A percentile compares a stretch with the other conserved stretches of the same genome.
These are phyloP conservation scores for Acropternis orthonyx DNA, from an alignment of 2,797 vertebrate species.

Conservation along the genomic window DNA sequence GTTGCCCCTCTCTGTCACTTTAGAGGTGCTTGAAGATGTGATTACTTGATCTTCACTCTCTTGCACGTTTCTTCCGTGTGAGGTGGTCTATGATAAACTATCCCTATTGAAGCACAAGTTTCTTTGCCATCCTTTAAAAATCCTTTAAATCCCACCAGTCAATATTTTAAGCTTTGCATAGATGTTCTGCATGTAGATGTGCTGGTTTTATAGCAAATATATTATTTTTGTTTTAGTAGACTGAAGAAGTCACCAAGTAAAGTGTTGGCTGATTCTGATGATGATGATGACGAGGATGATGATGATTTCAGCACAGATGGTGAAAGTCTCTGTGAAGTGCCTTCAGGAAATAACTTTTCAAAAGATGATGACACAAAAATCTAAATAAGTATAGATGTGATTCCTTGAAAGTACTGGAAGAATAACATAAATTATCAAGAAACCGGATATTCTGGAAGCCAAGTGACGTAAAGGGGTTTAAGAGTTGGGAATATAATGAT, in stretches of 20 bases:
- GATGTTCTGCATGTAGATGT: neutral
- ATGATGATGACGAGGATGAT: conserved; percentile 72
- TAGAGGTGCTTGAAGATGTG: neutral
- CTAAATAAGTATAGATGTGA: conserved; percentile 42
- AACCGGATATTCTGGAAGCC: neutral
- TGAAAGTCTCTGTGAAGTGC: conserved; percentile 88
- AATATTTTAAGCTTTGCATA: neutral
- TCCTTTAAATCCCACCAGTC: neutral
- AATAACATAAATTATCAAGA: neutral
- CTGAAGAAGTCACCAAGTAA: conserved; percentile 87
- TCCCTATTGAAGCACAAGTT: neutral
- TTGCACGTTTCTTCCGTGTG: neutral
- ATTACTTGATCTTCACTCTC: neutral
- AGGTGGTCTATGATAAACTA: neutral
- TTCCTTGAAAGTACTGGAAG: conserved; percentile 7
- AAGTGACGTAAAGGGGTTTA: neutral
- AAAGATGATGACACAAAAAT: conserved; percentile 68
- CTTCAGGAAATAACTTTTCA: conserved; percentile 81
- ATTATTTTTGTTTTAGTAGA: conserved; percentile 71
- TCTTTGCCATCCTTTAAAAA: neutral
- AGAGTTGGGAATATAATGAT: neutral
- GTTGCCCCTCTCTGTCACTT: neutral
- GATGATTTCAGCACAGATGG: conserved; percentile 89
- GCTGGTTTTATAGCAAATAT: neutral
- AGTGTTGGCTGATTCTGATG: conserved; percentile 82